A percentile compares a stretch with the other conserved stretches of the same genome.
These are phyloP conservation scores for Drosophila melanica DNA, from an alignment of 1,140 invertebrate genomes.

Conservation along the genomic window DNA sequence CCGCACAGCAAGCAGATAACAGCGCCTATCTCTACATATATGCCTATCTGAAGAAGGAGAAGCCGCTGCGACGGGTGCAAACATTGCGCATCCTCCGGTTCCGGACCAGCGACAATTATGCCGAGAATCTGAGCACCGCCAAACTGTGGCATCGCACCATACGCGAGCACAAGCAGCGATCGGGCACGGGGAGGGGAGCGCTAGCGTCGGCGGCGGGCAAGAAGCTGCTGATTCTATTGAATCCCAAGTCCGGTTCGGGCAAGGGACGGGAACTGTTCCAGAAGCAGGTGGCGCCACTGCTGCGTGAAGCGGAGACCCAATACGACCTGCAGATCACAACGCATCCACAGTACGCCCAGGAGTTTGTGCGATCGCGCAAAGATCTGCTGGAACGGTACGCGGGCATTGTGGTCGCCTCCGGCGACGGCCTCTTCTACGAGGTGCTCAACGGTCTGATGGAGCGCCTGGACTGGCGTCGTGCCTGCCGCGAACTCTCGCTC, in stretches of 20 bases:
- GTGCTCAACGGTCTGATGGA: slow-evolving; percentile 96
- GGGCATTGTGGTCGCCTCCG: slow-evolving; percentile 94
- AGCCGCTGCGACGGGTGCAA: slow-evolving; percentile 88
- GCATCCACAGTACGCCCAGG: slow-evolving; percentile 92
- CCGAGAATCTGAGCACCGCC: slow-evolving; percentile 92
- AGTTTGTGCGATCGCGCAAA: slow-evolving; percentile 91
- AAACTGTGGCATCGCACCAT: slow-evolving; percentile 89
- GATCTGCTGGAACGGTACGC: slow-evolving; percentile 88
- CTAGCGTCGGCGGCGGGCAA: slow-evolving; percentile 27
- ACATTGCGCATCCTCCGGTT: slow-evolving; percentile 92
- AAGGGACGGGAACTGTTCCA: slow-evolving; percentile 93
- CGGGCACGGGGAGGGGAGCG: background rate
- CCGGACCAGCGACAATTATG: slow-evolving; percentile 90
- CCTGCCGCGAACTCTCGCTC: slow-evolving; percentile 90
- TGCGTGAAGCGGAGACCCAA: slow-evolving; percentile 93
- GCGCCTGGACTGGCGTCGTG: slow-evolving; percentile 92
- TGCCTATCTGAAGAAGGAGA: slow-evolving; percentile 90
- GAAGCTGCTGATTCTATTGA: slow-evolving; percentile 91
- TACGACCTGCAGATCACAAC: slow-evolving; percentile 96
- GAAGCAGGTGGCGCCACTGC: slow-evolving; percentile 91
- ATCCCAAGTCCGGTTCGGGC: slow-evolving; percentile 97
- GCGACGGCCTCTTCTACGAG: slow-evolving; percentile 97
- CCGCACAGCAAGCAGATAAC: slow-evolving; percentile 86
- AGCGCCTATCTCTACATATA: slow-evolving; percentile 94
- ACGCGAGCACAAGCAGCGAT: slow-evolving; percentile 50